Evolutionary conservation across 2,888 invertebrate genomes (phyloP).

Genomic region (Drosophila macrothrix): DNA sequence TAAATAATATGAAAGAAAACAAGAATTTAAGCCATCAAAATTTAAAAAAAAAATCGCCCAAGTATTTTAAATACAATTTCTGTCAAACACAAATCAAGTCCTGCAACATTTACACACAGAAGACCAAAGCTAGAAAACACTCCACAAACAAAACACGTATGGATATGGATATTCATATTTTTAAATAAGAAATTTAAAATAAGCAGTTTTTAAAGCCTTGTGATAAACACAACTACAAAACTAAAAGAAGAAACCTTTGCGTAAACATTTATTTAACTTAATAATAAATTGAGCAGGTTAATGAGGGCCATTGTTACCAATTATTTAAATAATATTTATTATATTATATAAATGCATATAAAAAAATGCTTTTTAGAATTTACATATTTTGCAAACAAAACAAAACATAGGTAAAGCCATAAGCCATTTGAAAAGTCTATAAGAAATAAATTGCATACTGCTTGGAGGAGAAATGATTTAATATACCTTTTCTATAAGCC

Average conservation of each 20-base stretch:
- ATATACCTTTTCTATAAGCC: background rate
- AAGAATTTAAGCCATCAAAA: slow-evolving; percentile 61
- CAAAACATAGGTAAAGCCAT: background rate
- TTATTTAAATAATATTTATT: slow-evolving; percentile 60
- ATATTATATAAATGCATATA: slow-evolving; percentile 46
- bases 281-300: slow-evolving; percentile 65
- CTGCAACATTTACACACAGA: slow-evolving; percentile 46
- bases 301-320: slow-evolving; percentile 72
- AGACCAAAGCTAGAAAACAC: slow-evolving; percentile 43
- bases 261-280: slow-evolving; percentile 60
- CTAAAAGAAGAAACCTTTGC: slow-evolving; percentile 53
- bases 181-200: slow-evolving; percentile 23
- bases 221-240: slow-evolving; percentile 61
- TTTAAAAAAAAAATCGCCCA: slow-evolving; percentile 50
- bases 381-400: slow-evolving; percentile 31
- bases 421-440: background rate
- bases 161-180: slow-evolving; percentile 10
- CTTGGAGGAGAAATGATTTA: background rate
- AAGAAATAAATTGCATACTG: background rate
- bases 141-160: slow-evolving; percentile 17
- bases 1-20: slow-evolving; percentile 21
- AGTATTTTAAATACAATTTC: slow-evolving; percentile 76
- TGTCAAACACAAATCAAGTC: slow-evolving; percentile 35
- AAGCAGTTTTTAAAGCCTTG: slow-evolving; percentile 64
- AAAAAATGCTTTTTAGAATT: slow-evolving; percentile 58